These are phyloP conservation scores for Casuarius casuarius DNA, from an alignment of 2,113 vertebrate species.

Conservation along the genomic window DNA sequence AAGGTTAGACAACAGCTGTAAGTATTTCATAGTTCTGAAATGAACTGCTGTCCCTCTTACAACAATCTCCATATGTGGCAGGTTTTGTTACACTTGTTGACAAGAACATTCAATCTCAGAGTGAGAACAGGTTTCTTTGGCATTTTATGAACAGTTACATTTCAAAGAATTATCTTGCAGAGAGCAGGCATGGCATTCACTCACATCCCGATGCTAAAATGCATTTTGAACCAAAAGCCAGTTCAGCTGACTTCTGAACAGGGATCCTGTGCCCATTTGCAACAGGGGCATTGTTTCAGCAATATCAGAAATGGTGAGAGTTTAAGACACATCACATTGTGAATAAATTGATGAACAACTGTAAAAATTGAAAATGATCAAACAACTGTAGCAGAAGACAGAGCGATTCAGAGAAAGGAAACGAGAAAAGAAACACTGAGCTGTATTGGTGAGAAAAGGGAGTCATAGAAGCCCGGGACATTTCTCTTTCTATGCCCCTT, in stretches of 20 bases:
- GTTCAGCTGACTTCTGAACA: background rate
- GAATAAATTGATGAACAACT: background rate
- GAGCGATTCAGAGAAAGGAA: background rate
- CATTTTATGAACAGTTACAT: background rate
- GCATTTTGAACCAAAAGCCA: background rate
- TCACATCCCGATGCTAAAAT: background rate
- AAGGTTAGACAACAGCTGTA: background rate
- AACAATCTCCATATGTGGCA: background rate
- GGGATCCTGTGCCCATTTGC: background rate
- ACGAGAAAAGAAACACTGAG: background rate
- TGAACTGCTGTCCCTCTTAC: background rate
- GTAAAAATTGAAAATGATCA: background rate
- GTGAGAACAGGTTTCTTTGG: background rate
- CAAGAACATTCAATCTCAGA: background rate
- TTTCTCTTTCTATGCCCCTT: background rate
- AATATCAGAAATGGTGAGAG: background rate
- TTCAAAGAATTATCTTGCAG: background rate
- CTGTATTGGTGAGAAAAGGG: background rate
- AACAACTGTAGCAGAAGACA: background rate
- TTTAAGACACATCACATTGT: background rate
- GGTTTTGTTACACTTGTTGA: background rate
- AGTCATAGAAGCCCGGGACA: background rate
- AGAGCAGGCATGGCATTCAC: background rate
- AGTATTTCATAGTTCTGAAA: slow-evolving; percentile 17
- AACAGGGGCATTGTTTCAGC: background rate